A percentile compares a stretch with the other conserved stretches of the same genome.
These are phyloP conservation scores for Streptopelia turtur DNA, from an alignment of 2,797 vertebrate species.

Conservation along the genomic window DNA sequence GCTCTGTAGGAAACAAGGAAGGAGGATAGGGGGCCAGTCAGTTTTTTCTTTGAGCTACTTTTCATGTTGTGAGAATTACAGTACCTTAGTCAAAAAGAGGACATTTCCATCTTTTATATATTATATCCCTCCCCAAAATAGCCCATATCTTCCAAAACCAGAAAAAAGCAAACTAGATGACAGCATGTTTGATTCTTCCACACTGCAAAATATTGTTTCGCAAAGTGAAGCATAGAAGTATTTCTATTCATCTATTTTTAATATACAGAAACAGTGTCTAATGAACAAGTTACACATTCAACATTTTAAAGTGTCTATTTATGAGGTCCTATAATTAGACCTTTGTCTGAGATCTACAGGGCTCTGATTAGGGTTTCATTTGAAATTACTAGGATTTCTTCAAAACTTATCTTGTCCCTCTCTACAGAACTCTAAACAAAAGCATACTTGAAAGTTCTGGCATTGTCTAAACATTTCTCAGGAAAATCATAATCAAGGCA, in stretches of 20 bases:
- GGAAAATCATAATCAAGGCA: conserved; percentile 9
- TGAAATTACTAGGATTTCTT: conserved; percentile 1
- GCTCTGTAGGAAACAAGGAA: conserved; percentile 68
- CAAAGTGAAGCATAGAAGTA: neutral
- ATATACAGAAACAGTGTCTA: conserved; percentile 36
- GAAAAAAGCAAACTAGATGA: neutral
- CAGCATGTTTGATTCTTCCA: neutral
- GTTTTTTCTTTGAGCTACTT: conserved; percentile 74
- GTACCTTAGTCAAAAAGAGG: conserved; percentile 68
- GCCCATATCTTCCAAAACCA: neutral
- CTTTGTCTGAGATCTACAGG: conserved; percentile 55
- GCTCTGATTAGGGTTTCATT: conserved; percentile 28
- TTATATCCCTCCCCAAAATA: neutral
- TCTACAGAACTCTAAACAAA: neutral
- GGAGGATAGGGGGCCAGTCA: conserved; percentile 49
- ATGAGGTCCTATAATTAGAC: conserved; percentile 62
- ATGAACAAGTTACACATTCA: conserved; percentile 54
- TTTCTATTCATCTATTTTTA: neutral
- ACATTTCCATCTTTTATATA: conserved; percentile 65
- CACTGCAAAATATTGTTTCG: conserved; percentile 14
- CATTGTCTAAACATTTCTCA: neutral
- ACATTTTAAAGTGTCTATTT: conserved; percentile 66
- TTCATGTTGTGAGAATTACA: conserved; percentile 76
- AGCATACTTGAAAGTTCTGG: neutral
- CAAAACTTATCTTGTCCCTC: conserved; percentile 11